Evolutionary conservation across 2,888 invertebrate species (phyloP), one percentile per base, ranked within the genome.

Genomic region (Agonopterix subpropinquella): DNA sequence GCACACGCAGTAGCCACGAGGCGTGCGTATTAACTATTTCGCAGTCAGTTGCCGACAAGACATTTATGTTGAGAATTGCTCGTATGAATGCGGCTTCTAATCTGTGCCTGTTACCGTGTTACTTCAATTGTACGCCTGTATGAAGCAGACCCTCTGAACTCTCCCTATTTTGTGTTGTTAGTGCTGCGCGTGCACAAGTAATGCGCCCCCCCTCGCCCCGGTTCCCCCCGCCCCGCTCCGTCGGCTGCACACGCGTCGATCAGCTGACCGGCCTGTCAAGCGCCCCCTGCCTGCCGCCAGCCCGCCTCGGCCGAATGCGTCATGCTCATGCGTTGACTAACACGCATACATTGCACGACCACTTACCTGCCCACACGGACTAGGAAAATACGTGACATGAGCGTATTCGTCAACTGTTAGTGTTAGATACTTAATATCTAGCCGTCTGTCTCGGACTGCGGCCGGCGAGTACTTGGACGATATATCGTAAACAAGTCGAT

Each of bases 211-310:
- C 59, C 56, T 53, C 18, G 18, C 18, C 18, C 18, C 18, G 18
- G 18, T 18, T 18, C 18, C 18, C 18, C 58, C 45, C 47, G 50
- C 50, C 49, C 53, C 50, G 47, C 41, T 11, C 43, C 37, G 41
- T 28, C 43, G 41, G 9, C 28, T 45, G 57, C 59, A 60, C 76
- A 67, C 78, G 76, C 72, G 69, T 52, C 75, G 77, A 85, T 84
- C 86, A 85, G 86, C 85, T 85, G 85, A 84, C 84, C 74, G 77
- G 56, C 59, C 66, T 62, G 64, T 62, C 62, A 68, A 65, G 68
- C 61, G 64, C 68, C 66, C 70, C 62, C 64, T 63, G 68, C 65
- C 59, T 55, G 59, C 65, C 62, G 58, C 64, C 57, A 59, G 65
- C 62, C 58, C 64, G 57, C 47, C 57, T 53, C 63, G 58, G 58